A percentile compares a stretch with the other conserved stretches of the same genome.
These are phyloP conservation scores for Himalopsyche anomala DNA, from an alignment of 2,888 invertebrate species.

Conservation along the genomic window DNA sequence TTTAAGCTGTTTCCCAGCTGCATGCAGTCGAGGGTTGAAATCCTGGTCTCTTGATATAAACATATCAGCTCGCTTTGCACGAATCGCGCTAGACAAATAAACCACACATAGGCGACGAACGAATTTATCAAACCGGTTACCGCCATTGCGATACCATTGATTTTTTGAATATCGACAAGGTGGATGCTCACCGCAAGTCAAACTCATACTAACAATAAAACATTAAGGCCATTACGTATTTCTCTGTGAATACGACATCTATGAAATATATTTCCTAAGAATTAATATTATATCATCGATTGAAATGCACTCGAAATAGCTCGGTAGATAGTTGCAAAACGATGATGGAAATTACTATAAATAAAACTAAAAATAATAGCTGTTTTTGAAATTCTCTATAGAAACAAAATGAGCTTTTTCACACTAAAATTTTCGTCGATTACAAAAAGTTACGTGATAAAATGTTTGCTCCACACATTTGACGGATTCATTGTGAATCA, in stretches of 20 bases:
- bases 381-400: too few relatives aligned
- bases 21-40: background rate
- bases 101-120: background rate
- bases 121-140: background rate
- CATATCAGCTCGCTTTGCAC: slow-evolving; percentile 9
- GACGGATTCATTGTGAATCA: too few relatives aligned
- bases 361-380: too few relatives aligned
- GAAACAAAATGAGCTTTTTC: too few relatives aligned
- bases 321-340: too few relatives aligned
- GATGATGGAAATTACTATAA: too few relatives aligned
- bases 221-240: background rate
- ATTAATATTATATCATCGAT: too few relatives aligned
- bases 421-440: too few relatives aligned
- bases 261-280: background rate
- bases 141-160: background rate
- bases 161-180: background rate
- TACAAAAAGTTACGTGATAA: too few relatives aligned
- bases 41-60: background rate
- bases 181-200: background rate
- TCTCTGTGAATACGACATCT: background rate
- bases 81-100: background rate
- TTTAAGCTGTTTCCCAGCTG: background rate
- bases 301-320: too few relatives aligned
- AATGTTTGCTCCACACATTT: too few relatives aligned
- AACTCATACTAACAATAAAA: background rate